Conservation (phyloP, 2,113 vertebrate species). For the Aleadryas rufinucha region DNA sequence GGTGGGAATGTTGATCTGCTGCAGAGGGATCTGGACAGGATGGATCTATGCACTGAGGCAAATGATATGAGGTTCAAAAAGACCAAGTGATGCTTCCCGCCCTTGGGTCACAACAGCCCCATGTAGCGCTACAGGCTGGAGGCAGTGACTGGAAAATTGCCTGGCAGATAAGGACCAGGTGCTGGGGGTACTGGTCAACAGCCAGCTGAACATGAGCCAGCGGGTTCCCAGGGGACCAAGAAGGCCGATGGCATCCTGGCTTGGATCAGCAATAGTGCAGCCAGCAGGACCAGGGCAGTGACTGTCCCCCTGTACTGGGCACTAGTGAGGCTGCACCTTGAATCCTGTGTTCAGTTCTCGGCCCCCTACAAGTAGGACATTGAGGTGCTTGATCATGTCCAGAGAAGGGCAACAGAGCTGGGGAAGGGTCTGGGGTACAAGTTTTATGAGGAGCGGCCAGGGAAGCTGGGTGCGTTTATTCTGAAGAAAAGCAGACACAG, state of each 20-base stretch:
- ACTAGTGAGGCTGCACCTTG: background rate
- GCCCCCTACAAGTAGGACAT: background rate
- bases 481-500: background rate
- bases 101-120: background rate
- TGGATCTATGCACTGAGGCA: background rate
- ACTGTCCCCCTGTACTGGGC: fast-evolving
- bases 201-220: background rate
- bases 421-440: background rate
- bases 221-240: background rate
- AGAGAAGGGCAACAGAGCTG: background rate
- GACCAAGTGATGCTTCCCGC: background rate
- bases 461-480: background rate
- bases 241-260: background rate
- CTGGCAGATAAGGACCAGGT: background rate
- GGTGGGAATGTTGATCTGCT: background rate
- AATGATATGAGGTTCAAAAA: background rate
- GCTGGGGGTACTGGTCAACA: too few relatives aligned
- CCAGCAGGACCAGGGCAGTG: background rate
- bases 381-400: background rate
- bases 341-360: background rate
- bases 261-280: background rate
- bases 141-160: background rate
- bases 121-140: background rate
- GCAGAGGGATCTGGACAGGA: background rate
- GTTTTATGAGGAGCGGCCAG: fast-evolving